Evolutionary conservation across 2,888 invertebrate species (phyloP).

Genomic region (Ceratothoa steindachneri): DNA sequence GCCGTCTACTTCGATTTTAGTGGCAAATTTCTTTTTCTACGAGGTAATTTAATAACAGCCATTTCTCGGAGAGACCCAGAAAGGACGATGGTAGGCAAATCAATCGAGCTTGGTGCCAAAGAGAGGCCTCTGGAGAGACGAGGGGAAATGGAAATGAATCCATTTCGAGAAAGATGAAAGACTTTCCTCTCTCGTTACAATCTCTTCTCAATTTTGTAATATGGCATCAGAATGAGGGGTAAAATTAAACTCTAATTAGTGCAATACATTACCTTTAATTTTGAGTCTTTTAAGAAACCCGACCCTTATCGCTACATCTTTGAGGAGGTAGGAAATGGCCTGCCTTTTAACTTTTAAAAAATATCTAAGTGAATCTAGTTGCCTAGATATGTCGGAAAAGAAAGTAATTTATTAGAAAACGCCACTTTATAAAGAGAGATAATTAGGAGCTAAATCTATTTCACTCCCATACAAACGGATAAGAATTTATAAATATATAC

Average conservation of each 20-base stretch:
- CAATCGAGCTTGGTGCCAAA: neutral
- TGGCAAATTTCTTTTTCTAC: no score
- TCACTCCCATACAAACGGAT: no score
- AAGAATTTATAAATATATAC: no score
- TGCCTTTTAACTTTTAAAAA: neutral
- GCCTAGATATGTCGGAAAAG: no score
- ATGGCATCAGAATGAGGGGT: neutral
- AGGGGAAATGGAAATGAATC: neutral
- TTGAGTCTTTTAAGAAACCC: neutral
- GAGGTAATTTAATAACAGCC: neutral
- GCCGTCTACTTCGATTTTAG: no score
- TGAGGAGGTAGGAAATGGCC: neutral
- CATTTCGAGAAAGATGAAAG: neutral
- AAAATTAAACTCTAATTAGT: neutral
- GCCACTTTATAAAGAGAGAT: no score
- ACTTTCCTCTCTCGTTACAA: neutral
- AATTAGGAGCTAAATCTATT: no score
- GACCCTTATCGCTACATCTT: neutral
- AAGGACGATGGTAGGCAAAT: neutral
- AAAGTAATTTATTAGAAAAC: no score
- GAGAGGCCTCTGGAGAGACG: neutral
- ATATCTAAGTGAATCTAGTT: no score
- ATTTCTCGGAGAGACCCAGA: neutral
- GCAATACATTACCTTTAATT: neutral
- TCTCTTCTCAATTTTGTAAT: neutral